Conservation (phyloP, 2,888 invertebrate genomes). For the Buathra laborator region DNA sequence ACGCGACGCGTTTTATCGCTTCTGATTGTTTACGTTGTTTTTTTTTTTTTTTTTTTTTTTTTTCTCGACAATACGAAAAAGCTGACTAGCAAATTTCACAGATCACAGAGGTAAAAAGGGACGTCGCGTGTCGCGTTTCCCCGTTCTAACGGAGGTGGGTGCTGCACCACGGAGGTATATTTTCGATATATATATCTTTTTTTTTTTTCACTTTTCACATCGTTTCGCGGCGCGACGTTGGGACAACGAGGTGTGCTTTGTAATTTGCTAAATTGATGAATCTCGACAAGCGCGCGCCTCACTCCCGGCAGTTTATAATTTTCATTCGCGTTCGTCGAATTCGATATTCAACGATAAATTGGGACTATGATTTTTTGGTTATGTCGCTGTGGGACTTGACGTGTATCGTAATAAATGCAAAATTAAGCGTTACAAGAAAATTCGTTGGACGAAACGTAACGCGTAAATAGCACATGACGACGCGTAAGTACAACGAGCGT, state of each 20-base stretch:
- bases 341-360: conserved; percentile 24
- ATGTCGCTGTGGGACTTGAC: neutral
- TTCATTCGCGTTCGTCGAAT: neutral
- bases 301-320: conserved; percentile 32
- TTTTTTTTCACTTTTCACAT: neutral
- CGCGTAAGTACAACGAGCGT: conserved; percentile 4
- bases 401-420: neutral
- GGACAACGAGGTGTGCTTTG: conserved; percentile 1
- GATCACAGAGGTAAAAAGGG: conserved; percentile 77
- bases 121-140: conserved; percentile 54
- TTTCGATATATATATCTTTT: conserved; percentile 30
- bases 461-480: neutral
- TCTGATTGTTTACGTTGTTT: conserved; percentile 1
- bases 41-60: conserved; percentile 36
- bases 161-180: conserved; percentile 72
- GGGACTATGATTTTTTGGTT: conserved; percentile 15
- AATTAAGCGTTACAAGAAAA: conserved; percentile 8
- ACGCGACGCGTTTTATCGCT: conserved; percentile 62
- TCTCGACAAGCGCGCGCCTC: conserved; percentile 14
- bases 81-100: conserved; percentile 79
- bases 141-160: conserved; percentile 53
- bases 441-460: conserved; percentile 17
- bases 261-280: conserved; percentile 37
- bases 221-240: neutral
- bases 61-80: conserved; percentile 72